phyloP scores from a whole-genome alignment of 2,888 invertebrate species.

The Athalia rosae region DNA sequence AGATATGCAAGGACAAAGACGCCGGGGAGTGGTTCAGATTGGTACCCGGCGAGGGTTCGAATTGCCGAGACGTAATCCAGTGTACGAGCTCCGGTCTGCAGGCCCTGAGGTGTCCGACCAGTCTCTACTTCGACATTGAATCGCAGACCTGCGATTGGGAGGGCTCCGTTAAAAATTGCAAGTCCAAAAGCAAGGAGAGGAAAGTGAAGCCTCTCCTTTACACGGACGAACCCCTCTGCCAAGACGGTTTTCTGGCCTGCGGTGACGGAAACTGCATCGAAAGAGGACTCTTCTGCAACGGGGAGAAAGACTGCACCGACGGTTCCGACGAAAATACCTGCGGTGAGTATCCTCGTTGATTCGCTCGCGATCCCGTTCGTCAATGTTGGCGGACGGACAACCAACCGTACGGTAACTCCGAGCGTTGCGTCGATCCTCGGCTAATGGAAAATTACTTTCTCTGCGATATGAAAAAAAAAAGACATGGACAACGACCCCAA shows the following conservation, averaged over 20 bases:
- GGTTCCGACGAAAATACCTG: constrained; percentile 94
- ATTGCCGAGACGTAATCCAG: constrained; percentile 96
- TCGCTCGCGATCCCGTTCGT: neutral
- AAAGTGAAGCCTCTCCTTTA: constrained; percentile 90
- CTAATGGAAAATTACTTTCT: no score
- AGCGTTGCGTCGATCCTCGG: no score
- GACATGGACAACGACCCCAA: constrained; percentile 96
- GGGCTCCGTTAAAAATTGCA: constrained; percentile 94
- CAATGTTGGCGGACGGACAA: constrained; percentile 47
- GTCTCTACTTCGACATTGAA: constrained; percentile 94
- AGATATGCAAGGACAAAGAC: constrained; percentile 95
- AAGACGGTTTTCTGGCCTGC: constrained; percentile 90
- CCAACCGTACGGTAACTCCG: neutral
- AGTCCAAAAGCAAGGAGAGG: constrained; percentile 90
- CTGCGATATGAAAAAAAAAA: constrained; percentile 66
- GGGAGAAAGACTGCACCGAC: constrained; percentile 91
- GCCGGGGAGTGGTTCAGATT: constrained; percentile 96
- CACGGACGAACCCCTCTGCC: constrained; percentile 93
- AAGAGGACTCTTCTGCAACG: constrained; percentile 93
- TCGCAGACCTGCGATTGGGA: constrained; percentile 98
- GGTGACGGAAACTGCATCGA: constrained; percentile 92
- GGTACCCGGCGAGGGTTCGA: constrained; percentile 91
- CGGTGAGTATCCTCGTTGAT: constrained; percentile 78
- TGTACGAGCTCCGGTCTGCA: constrained; percentile 95
- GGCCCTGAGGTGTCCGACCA: constrained; percentile 94